These are phyloP conservation scores for Dipodomys stephensi DNA, from an alignment of 2,113 vertebrate genomes.

Conservation along the genomic window DNA sequence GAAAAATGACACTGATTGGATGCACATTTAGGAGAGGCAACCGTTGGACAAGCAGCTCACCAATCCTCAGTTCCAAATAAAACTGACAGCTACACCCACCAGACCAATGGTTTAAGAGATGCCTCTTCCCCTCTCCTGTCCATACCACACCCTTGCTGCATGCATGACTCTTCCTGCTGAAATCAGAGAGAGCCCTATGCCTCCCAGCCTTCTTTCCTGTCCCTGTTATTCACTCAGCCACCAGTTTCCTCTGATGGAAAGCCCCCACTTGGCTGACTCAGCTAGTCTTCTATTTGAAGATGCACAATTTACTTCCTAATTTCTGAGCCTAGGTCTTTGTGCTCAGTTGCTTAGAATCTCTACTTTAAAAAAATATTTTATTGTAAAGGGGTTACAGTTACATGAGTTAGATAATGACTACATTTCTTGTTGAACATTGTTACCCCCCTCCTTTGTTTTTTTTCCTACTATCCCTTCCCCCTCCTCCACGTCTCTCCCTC, in stretches of 20 bases:
- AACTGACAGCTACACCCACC: slow-evolving; percentile 44
- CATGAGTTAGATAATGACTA: too few relatives aligned
- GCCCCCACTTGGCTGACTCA: neutral
- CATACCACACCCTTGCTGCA: neutral
- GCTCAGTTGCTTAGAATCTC: neutral
- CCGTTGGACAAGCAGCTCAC: slow-evolving; percentile 43
- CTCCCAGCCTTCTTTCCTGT: neutral
- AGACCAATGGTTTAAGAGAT: slow-evolving; percentile 43
- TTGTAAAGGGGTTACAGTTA: too few relatives aligned
- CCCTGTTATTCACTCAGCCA: neutral
- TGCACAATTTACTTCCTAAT: neutral
- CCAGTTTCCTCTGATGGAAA: neutral
- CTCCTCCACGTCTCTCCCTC: too few relatives aligned
- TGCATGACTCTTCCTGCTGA: neutral
- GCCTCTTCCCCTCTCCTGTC: neutral
- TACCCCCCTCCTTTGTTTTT: too few relatives aligned
- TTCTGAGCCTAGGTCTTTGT: too few relatives aligned
- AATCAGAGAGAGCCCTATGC: neutral
- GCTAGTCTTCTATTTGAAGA: neutral
- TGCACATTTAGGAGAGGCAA: slow-evolving; percentile 50
- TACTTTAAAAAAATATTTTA: neutral
- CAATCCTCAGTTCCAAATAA: slow-evolving; percentile 36
- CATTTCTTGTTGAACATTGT: too few relatives aligned
- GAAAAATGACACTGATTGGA: slow-evolving; percentile 61
- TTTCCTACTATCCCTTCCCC: too few relatives aligned